Evolutionary conservation across 2,888 invertebrate genomes (phyloP), one percentile per base, ranked within the genome.

Genomic region (Spodoptera littoralis): DNA sequence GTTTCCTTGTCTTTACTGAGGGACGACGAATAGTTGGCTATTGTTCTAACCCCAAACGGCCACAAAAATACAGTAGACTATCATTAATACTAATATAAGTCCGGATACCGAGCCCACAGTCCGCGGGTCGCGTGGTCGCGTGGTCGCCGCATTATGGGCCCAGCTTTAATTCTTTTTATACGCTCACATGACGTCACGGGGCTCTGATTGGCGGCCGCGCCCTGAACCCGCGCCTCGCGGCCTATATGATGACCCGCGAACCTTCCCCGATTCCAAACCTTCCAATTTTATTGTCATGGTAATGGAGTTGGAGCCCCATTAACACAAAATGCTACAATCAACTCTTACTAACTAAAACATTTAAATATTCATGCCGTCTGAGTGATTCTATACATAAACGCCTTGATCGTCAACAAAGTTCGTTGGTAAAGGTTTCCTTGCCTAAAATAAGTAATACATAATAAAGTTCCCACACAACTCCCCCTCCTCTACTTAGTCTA

Each of bases 111-210:
- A 22, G 58, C 73, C 75, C 73, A 45, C 22, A 43, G 63, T 51
- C 49, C 42, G 60, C 50, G 43, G 13, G 18, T 48, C 63, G 63
- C 63, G 50, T 50, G 62, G 49, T 57, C 43, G 55, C 55, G 48
- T 75, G 76, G 79, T 72, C 68, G 66, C 77, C 71, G 54, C 49
- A 30, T 52, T 30, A 70, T 69, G 66, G 73, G 64, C 70, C 70
- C 50, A 63, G 68, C 70, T 68, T 80, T 73, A 76, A 78, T 79
- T 74, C 70, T 30, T 42, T 76, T 66, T 77, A 77, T 76, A 70
- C 67, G 63, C 73, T 51, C 72, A 61, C 46, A 70, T 85, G 85
- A 84, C 84, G 83, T 85, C 81, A 80, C 68, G 11, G 46, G 30
- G 47, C 62, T 49, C 13, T 65, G 78, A 76, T 77, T 74, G 65